phyloP scores from a whole-genome alignment of 2,113 vertebrate species.

The Gopherus evgoodei region DNA sequence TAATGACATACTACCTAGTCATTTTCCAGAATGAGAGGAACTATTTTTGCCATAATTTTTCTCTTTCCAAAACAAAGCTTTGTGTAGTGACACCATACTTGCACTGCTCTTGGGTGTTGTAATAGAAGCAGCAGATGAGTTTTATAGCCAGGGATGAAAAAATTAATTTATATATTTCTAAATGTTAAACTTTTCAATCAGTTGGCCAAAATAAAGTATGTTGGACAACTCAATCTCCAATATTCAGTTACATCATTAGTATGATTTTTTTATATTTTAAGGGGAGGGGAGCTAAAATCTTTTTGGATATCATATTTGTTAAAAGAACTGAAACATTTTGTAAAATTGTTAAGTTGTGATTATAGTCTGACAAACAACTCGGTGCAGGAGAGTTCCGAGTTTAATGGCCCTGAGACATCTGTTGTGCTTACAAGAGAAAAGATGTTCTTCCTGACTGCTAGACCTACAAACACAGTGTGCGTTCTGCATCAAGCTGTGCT shows the following conservation, averaged over 20 bases:
- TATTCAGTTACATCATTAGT: neutral
- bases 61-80: too few species aligned
- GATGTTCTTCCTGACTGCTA: neutral
- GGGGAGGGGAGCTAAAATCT: neutral
- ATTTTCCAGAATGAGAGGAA: too few species aligned
- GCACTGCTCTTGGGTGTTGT: too few species aligned
- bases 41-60: too few species aligned
- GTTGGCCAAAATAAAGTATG: neutral
- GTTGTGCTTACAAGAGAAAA: neutral
- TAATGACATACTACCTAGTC: too few species aligned
- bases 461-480: neutral
- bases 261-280: neutral
- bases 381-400: neutral
- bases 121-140: neutral
- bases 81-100: too few species aligned
- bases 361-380: neutral
- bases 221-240: neutral
- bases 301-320: neutral
- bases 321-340: neutral
- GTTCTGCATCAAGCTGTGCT: neutral
- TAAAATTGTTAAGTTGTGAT: neutral
- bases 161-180: neutral
- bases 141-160: neutral
- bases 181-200: neutral
- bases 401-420: neutral